Evolutionary conservation across 64 coral and sea anemone genomes (phyloP), one percentile per base, ranked within the genome.

Genomic region (Montipora efflorescens): DNA sequence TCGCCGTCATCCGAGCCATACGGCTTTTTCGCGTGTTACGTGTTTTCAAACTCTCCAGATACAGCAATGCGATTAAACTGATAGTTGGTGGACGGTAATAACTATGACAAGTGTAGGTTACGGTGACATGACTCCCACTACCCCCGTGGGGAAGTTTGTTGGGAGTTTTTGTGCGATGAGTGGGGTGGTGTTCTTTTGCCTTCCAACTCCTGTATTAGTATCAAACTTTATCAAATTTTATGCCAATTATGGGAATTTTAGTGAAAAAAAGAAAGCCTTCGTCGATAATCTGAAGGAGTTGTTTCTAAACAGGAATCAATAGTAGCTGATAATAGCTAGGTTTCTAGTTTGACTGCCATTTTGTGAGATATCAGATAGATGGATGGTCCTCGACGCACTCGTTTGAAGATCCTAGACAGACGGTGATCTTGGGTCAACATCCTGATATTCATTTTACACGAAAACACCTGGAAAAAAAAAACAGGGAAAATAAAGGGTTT

Each of bases 21-120:
- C 83, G 95, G 13, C 87, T 99, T 19, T 58, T 99, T 23, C 78
- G 98, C 25, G 95, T 99, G 22, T 48, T 99, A 14, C 89, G 98
- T 8, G 91, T 99, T 15, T 81, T 99, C 43, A 99, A 99, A 74
- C 66, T 99, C 15, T 96, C 98, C 3, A 61, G 98, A 25, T 99
- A 99, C 79, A 96, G 95, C 52, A 82, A 68, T 45, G 98, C 95
- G 0, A 75, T 99, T 3, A 88, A 96, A 45, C 76, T 96, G 9
- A 69, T 99, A 10, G 95, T 89, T 98, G 96, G 96, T 98, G 93
- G 90, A 81, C 93, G 10, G 87, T 98, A 14, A 95, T 98, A 47
- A 98, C 96, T 16, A 98, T 98, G 96, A 98, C 89, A 12, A 91
- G 93, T 18, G 96, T 98, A 18, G 96, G 96, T 48, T 98, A 98